phyloP scores from a whole-genome alignment of 2,797 vertebrate species.

The Cheirogaleus major region DNA sequence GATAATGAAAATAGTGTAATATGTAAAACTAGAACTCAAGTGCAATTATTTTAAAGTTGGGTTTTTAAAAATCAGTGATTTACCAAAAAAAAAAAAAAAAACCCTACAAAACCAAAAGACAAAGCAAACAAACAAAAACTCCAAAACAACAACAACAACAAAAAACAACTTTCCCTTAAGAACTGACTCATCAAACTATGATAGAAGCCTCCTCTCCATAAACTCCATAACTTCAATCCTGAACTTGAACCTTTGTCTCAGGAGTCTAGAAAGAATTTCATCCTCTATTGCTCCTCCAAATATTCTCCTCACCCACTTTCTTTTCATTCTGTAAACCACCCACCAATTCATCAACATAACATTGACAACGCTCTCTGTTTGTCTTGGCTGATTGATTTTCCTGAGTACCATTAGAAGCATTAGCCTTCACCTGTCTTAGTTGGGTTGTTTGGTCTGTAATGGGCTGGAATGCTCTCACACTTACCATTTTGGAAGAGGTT shows the following conservation, averaged over 20 bases:
- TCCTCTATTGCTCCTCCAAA: constrained; percentile 38
- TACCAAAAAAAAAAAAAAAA: background rate
- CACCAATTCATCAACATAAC: background rate
- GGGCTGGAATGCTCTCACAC: constrained; percentile 32
- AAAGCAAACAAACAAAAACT: background rate
- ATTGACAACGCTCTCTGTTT: constrained; percentile 42
- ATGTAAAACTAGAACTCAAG: background rate
- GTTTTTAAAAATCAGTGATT: constrained; percentile 32
- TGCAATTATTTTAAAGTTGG: constrained; percentile 28
- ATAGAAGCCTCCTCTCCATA: background rate
- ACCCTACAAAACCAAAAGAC: background rate
- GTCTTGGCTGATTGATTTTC: constrained; percentile 54
- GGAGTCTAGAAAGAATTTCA: constrained; percentile 65
- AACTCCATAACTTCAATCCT: constrained; percentile 47
- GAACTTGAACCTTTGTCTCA: constrained; percentile 62
- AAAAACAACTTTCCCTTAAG: background rate
- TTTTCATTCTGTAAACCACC: constrained; percentile 32
- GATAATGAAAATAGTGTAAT: background rate
- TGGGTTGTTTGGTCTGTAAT: constrained; percentile 26
- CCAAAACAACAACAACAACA: background rate
- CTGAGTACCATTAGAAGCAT: background rate
- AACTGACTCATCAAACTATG: background rate
- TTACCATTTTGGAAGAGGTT: constrained; percentile 44
- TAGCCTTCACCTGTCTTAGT: background rate
- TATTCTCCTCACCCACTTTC: constrained; percentile 15